phyloP scores from a whole-genome alignment of 2,797 vertebrate genomes.

The Gadopsis marmoratus region DNA sequence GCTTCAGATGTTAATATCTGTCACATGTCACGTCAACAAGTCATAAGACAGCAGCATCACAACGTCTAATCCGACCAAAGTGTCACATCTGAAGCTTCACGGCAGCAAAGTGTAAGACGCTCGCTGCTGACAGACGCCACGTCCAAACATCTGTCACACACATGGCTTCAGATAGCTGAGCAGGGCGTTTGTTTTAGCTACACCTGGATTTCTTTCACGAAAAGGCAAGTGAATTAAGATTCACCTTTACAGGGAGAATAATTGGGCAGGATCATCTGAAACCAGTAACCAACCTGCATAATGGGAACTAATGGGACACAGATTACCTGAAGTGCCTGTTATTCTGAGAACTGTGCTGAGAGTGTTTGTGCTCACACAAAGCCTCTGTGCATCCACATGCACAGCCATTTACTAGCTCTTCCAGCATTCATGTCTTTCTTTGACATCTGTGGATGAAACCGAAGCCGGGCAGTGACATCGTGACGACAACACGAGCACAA shows the following conservation, averaged over 20 bases:
- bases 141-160: background rate
- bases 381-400: background rate
- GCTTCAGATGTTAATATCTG: background rate
- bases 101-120: background rate
- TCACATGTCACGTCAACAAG: background rate
- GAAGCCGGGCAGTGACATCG: background rate
- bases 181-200: background rate
- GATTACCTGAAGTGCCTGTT: background rate
- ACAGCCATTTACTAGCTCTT: background rate
- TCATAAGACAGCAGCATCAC: background rate
- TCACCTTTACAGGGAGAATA: background rate
- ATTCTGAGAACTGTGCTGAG: constrained; percentile 8
- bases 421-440: background rate
- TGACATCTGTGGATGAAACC: background rate
- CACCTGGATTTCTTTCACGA: background rate
- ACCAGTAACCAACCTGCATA: background rate
- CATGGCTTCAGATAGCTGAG: background rate
- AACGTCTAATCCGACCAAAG: background rate
- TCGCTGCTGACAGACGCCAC: background rate
- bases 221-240: background rate
- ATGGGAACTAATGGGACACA: background rate
- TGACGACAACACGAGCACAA: background rate
- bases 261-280: background rate
- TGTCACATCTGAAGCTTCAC: background rate
- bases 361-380: constrained; percentile 1